Conservation (phyloP, 1,140 invertebrate species). For the Mactra quadrangularis region DNA sequence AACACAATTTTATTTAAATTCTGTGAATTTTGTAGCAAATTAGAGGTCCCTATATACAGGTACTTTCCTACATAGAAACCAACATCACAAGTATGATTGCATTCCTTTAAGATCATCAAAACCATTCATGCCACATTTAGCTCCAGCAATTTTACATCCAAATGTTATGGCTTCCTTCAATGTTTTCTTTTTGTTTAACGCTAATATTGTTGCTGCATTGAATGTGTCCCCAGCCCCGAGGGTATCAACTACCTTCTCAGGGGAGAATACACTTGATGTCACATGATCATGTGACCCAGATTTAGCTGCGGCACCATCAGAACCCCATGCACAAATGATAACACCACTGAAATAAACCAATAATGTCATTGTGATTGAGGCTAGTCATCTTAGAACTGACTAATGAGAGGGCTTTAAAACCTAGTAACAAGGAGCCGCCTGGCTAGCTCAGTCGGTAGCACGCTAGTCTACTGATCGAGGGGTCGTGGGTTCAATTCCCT, state of each 20-base stretch:
- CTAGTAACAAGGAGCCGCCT: too few species aligned
- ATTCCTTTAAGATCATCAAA: conserved; percentile 79
- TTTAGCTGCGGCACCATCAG: conserved; percentile 87
- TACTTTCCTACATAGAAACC: too few species aligned
- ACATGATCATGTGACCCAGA: conserved; percentile 83
- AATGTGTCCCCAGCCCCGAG: conserved; percentile 85
- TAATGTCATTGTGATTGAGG: not conserved
- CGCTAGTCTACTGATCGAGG: too few species aligned
- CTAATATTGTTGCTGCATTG: conserved; percentile 83
- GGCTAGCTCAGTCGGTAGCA: too few species aligned
- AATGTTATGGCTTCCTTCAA: conserved; percentile 84
- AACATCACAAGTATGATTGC: not conserved
- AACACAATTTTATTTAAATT: too few species aligned
- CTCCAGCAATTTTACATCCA: conserved; percentile 86
- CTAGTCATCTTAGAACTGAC: too few species aligned
- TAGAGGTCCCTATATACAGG: too few species aligned
- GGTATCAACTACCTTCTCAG: conserved; percentile 86
- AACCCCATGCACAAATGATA: conserved; percentile 88
- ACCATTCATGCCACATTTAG: conserved; percentile 87
- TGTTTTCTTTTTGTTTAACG: conserved; percentile 84
- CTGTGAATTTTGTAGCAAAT: too few species aligned
- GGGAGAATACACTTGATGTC: conserved; percentile 85
- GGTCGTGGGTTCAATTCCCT: too few species aligned
- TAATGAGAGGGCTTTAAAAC: too few species aligned
- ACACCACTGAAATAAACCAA: conserved; percentile 69